phyloP scores from a whole-genome alignment of 2,888 invertebrate species.

The Criorhina ranunculi region DNA sequence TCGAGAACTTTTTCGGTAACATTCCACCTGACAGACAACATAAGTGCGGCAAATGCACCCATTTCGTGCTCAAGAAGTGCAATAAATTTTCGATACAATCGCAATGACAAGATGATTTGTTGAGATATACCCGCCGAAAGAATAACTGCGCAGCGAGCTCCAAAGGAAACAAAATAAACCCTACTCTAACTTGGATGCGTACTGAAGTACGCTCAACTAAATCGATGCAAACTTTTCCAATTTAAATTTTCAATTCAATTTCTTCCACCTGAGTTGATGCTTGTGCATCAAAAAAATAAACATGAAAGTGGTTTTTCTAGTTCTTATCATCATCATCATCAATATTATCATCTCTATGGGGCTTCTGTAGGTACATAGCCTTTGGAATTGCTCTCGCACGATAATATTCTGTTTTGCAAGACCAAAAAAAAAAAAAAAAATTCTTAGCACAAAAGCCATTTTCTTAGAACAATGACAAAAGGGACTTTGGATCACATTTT shows the following conservation, averaged over 20 bases:
- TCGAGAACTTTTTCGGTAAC: conserved; percentile 49
- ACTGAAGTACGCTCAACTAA: conserved; percentile 36
- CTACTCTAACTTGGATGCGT: conserved; percentile 23
- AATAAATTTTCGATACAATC: conserved; percentile 75
- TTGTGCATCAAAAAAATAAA: conserved; percentile 42
- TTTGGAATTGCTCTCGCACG: conserved; percentile 12
- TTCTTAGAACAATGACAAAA: conserved; percentile 1
- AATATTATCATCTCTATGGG: neutral
- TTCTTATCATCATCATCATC: conserved; percentile 33
- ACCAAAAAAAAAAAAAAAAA: neutral
- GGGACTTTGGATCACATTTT: neutral
- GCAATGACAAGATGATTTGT: conserved; percentile 75
- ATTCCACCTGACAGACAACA: conserved; percentile 69
- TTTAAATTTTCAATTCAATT: conserved; percentile 77
- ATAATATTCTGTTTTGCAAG: neutral
- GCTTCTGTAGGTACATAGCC: neutral
- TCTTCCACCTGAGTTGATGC: conserved; percentile 57
- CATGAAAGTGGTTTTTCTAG: conserved; percentile 38
- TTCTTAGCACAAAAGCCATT: neutral
- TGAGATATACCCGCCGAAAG: conserved; percentile 59
- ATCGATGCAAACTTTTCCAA: conserved; percentile 75
- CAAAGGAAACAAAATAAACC: neutral
- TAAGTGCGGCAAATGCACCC: conserved; percentile 71
- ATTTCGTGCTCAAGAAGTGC: conserved; percentile 66
- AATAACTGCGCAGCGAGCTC: conserved; percentile 19